A percentile compares a stretch with the other conserved stretches of the same genome.
phyloP scores from a whole-genome alignment of 2,888 invertebrate genomes.

The Anodontia alba region DNA sequence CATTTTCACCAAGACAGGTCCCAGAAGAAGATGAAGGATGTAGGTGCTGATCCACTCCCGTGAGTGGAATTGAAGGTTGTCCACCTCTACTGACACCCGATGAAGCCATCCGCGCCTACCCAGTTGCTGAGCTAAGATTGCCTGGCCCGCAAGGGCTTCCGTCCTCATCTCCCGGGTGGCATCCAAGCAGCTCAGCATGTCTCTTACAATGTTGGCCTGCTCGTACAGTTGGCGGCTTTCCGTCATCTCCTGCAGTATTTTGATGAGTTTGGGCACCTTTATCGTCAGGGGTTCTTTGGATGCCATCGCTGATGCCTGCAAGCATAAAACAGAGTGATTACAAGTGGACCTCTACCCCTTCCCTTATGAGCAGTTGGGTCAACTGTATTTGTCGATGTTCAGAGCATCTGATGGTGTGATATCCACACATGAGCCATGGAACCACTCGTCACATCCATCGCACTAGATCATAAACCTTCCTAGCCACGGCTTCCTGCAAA shows the following conservation, averaged over 20 bases:
- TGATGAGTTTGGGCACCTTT: background rate
- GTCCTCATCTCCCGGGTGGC: background rate
- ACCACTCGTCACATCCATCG: background rate
- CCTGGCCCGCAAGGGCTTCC: background rate
- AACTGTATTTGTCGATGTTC: background rate
- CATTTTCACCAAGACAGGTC: background rate
- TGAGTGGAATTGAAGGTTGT: background rate
- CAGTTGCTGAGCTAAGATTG: background rate
- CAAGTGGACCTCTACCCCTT: background rate
- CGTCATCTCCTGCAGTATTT: background rate
- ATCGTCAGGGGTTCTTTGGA: background rate
- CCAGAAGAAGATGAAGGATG: background rate
- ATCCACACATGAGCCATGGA: background rate
- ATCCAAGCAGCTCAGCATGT: background rate
- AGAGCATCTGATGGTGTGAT: background rate
- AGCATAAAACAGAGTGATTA: background rate
- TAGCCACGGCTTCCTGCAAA: background rate
- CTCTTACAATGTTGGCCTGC: background rate
- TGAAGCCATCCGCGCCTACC: background rate
- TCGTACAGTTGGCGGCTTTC: background rate
- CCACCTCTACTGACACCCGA: background rate
- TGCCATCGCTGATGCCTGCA: background rate
- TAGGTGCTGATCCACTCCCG: background rate
- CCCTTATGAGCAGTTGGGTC: background rate
- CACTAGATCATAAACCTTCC: background rate